Base-by-base conservation (phyloP, 2,113 vertebrate genomes). In the Clarias batrachus region DNA sequence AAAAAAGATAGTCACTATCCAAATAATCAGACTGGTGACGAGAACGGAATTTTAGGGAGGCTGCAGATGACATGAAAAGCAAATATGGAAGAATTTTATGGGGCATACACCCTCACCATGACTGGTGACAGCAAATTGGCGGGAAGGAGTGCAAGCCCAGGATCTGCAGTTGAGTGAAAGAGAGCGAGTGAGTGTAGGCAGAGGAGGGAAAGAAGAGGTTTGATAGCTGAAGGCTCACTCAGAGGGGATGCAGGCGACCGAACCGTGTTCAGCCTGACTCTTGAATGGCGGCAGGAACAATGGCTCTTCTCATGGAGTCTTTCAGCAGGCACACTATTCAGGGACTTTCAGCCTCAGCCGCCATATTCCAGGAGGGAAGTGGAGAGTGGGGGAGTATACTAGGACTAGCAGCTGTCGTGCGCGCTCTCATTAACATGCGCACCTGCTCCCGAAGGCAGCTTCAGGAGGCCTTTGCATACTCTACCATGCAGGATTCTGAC, bases 401-500 rank as follows among this genome's bases (percentile, higher is more conserved):
- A 89, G 79, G 88, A 85, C 87, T 93, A 94, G 96, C 97, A 97
- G 97, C 96, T 95, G 93, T 95, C 84, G 52, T 88, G 91, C 84
- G 56, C 87, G 91, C 93, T 90, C 95, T 96, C 93, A 94, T 97
- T 97, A 96, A 93, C 93, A 96, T 96, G 95, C 94, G 92, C 97
- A 98, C 97, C 97, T 97, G 97, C 96, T 97, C 94, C 94, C 92
- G 82, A 90, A 90, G 89, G 90, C 95, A 93, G 92, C 94, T 95
- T 95, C 94, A 93, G 93, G 81, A 89, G 19, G 41, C 62, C 91
- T 84, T 94, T 94, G 93, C 92, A 94, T 93, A 94, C 94, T 93
- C 95, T 93, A 93, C 95, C 95, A 33, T 80, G 93, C 91, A 93
- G 92, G 94, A 93, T 71, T n/a, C 92, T 89, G 89, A 88, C 89